Percentiles rank a stretch among this genome's conserved stretches.
phyloP scores from a whole-genome alignment of 2,888 invertebrate genomes.

The Creontiades dilutus region DNA sequence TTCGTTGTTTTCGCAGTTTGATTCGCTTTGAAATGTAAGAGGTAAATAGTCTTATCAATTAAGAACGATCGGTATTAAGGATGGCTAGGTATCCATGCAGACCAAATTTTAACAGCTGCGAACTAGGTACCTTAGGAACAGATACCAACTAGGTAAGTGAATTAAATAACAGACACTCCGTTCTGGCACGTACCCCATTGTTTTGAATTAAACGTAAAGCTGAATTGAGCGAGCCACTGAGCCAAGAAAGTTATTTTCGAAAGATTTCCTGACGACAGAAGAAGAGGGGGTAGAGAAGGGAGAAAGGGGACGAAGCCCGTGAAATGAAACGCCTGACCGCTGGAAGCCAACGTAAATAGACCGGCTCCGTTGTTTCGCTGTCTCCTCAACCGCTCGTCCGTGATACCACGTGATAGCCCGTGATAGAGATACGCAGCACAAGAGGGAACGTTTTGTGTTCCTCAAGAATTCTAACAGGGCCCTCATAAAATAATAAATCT shows the following conservation, averaged over 20 bases:
- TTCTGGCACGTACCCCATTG: background rate
- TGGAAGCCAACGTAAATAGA: slow-evolving; percentile 39
- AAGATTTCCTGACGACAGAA: background rate
- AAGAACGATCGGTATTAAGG: no score
- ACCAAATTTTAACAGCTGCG: no score
- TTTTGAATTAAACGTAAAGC: slow-evolving; percentile 14
- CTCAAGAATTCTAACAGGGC: no score
- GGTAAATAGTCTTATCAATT: no score
- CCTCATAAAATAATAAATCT: no score
- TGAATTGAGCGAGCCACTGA: slow-evolving; percentile 23
- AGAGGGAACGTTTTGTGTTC: no score
- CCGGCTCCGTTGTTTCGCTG: slow-evolving; percentile 5
- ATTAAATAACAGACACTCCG: background rate
- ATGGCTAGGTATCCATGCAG: no score
- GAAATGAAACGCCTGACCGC: slow-evolving; percentile 21
- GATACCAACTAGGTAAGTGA: no score
- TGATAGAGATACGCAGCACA: no score
- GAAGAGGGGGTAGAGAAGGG: background rate
- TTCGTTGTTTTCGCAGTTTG: no score
- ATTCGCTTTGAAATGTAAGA: no score
- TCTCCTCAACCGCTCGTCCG: background rate
- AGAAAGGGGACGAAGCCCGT: slow-evolving; percentile 11
- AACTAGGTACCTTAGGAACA: no score
- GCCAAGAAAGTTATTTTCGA: slow-evolving; percentile 34
- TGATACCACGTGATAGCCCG: background rate